Base-by-base conservation (phyloP, 1,140 invertebrate genomes). In the Brachystomella parvula region DNA sequence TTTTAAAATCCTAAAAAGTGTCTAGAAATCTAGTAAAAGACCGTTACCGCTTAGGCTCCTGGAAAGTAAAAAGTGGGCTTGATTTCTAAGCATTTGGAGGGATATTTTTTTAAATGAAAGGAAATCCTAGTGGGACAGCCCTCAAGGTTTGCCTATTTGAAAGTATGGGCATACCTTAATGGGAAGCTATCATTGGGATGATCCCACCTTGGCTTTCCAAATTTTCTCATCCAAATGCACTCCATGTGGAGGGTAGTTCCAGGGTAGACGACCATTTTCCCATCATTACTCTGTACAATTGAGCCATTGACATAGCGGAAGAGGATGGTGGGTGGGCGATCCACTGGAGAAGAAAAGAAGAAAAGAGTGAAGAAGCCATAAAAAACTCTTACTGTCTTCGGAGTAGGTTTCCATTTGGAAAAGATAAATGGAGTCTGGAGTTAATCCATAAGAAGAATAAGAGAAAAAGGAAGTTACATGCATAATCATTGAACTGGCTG, bases 181-280 rank as follows among this genome's bases (percentile, higher is more conserved):
- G 49, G 49, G 24, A 53, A 53, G 49, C 49, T 29, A 31, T 59
- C 26, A 32, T 59, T 59, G 26, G 35, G 47, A 58, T 32, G 68
- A 53, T 85, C 87, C 89, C 89, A 92, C 75, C 87, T 88, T 0
- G 89, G 89, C 71, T 86, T 86, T 0, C 89, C 89, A 71, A 90
- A 90, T 61, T 88, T 82, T 64, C 89, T 79, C 76, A 89, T 88
- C 87, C 89, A 92, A 2, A 92, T 78, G 72, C 89, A 92, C 76
- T 92, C 89, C 85, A 92, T 88, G 75, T 91, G 89, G 28, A 92
- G 77, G 3, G 88, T 87, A 0, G 89, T 89, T 1, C 89, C 89
- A 0, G 89, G 89, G 77, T 89, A 91, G 0, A 92, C 87, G 47
- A 93, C 84, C 21, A 92, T 78, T 66, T 88, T 87, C 1, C 89